These are phyloP conservation scores for Tangara arthus DNA, from an alignment of 2,797 vertebrate species.

Conservation along the genomic window DNA sequence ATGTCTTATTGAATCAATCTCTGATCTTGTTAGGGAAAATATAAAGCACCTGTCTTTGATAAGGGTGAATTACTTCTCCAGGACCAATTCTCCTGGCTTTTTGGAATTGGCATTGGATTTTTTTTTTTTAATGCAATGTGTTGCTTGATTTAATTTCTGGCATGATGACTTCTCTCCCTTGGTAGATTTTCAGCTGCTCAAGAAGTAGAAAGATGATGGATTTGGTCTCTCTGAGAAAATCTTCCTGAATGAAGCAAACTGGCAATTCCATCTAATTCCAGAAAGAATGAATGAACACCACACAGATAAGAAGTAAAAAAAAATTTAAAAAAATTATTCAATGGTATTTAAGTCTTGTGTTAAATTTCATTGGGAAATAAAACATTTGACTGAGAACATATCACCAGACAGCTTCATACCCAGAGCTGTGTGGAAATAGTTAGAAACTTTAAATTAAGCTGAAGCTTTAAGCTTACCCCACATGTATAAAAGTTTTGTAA, in stretches of 20 bases:
- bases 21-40: background rate
- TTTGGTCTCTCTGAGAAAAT: slow-evolving; percentile 16
- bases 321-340: background rate
- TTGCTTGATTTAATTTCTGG: slow-evolving; percentile 63
- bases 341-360: background rate
- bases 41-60: background rate
- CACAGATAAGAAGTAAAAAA: background rate
- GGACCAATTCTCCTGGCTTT: background rate
- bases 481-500: background rate
- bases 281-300: background rate
- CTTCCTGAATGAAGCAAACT: slow-evolving; percentile 33
- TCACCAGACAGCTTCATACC: background rate
- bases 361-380: background rate
- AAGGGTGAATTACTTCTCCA: slow-evolving; percentile 6
- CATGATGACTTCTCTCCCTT: slow-evolving; percentile 13
- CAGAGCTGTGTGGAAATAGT: background rate
- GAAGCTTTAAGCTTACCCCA: background rate
- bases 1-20: background rate
- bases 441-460: background rate
- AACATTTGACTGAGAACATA: background rate
- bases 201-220: slow-evolving; percentile 7
- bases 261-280: background rate
- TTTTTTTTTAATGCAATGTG: background rate
- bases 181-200: slow-evolving; percentile 37
- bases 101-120: background rate